Conservation (phyloP, 2,797 vertebrate genomes). For the Clarias fuscus region DNA sequence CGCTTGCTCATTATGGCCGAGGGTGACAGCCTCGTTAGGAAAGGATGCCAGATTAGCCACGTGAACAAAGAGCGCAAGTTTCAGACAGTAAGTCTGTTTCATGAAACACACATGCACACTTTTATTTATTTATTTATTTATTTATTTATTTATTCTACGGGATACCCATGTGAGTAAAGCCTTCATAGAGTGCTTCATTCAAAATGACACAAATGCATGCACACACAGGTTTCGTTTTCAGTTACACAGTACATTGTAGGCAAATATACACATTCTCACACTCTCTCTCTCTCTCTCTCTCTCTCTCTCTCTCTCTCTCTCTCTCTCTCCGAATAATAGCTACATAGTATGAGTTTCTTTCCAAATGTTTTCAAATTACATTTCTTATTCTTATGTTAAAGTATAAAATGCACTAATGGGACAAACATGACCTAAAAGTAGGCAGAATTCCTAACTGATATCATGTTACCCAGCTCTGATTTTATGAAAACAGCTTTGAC, state of each 20-base stretch:
- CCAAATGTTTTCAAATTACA: neutral
- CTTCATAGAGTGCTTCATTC: neutral
- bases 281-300: neutral
- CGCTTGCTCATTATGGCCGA: slow-evolving; percentile 76
- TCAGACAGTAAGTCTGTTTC: slow-evolving; percentile 44
- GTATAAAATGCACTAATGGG: neutral
- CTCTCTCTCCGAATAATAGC: neutral
- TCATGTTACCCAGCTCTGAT: neutral
- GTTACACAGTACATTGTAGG: neutral
- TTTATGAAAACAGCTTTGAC: neutral
- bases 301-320: neutral
- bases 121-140: neutral
- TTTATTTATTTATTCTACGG: neutral
- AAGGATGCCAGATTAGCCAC: slow-evolving; percentile 77
- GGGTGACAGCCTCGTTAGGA: slow-evolving; percentile 81
- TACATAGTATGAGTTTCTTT: no score
- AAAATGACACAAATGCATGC: neutral
- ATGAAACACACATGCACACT: slow-evolving; percentile 10
- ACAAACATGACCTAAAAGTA: neutral
- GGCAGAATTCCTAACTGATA: neutral
- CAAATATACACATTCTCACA: neutral
- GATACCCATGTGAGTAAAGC: neutral
- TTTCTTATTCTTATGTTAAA: neutral
- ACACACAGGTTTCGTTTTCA: neutral
- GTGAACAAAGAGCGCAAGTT: slow-evolving; percentile 75